These are phyloP conservation scores for Noctuana brunneofusca DNA, from an alignment of 2,888 invertebrate species.

Conservation along the genomic window DNA sequence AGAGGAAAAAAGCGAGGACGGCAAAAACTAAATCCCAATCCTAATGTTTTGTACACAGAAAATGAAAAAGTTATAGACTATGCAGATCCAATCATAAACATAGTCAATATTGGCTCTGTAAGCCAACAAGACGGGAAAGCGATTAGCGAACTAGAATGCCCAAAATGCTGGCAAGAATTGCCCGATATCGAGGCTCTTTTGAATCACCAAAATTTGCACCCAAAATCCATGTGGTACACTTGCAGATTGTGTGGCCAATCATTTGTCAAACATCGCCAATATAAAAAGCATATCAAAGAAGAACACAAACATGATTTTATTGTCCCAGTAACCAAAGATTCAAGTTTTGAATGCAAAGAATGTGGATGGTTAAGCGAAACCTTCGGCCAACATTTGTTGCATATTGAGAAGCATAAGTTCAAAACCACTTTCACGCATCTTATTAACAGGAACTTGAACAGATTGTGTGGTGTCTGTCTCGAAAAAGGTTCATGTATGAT, in stretches of 20 bases:
- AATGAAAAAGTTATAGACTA: slow-evolving; percentile 65
- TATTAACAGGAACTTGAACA: slow-evolving; percentile 57
- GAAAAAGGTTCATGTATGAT: slow-evolving; percentile 52
- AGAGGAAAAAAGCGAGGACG: no score
- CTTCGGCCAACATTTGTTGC: slow-evolving; percentile 58
- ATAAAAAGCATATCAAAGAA: slow-evolving; percentile 57
- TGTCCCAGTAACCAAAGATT: not conserved
- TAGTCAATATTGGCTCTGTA: slow-evolving; percentile 55
- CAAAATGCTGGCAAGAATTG: slow-evolving; percentile 65
- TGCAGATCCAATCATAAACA: slow-evolving; percentile 64
- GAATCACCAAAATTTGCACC: slow-evolving; percentile 66
- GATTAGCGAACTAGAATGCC: slow-evolving; percentile 61
- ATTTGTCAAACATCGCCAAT: slow-evolving; percentile 57
- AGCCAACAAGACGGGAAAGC: slow-evolving; percentile 41
- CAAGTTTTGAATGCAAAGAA: slow-evolving; percentile 55
- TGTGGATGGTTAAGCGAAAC: slow-evolving; percentile 52
- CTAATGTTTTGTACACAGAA: slow-evolving; percentile 56
- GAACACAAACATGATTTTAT: slow-evolving; percentile 38
- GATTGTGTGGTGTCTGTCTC: slow-evolving; percentile 63
- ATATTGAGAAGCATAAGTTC: slow-evolving; percentile 73
- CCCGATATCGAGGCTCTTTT: slow-evolving; percentile 57
- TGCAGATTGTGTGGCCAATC: slow-evolving; percentile 68
- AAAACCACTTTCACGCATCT: slow-evolving; percentile 59
- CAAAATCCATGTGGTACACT: slow-evolving; percentile 69
- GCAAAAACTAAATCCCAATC: slow-evolving; percentile 63